Percentiles rank a stretch among this genome's conserved stretches.
Conservation (phyloP, 2,113 vertebrate genomes). For the Todiramphus chloris region DNA sequence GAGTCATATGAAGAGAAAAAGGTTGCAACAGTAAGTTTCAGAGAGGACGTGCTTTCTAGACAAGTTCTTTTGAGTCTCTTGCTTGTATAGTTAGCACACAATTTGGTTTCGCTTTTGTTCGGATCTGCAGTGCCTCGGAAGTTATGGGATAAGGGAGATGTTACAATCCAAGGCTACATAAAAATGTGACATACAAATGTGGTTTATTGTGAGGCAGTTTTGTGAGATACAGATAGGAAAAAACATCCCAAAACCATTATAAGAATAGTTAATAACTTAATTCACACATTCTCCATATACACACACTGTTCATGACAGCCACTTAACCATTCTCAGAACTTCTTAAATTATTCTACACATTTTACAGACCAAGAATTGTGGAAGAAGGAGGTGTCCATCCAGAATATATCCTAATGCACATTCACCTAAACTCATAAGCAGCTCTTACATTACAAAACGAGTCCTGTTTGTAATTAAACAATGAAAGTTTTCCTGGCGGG, state of each 20-base stretch:
- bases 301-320: not conserved
- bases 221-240: not conserved
- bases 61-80: not conserved
- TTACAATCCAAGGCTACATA: not conserved
- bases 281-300: not conserved
- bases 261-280: not conserved
- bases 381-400: not conserved
- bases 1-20: not conserved
- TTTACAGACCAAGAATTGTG: not conserved
- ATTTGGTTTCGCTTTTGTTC: not conserved
- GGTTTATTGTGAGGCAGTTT: not conserved
- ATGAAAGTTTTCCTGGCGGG: not conserved
- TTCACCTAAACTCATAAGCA: not conserved
- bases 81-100: not conserved
- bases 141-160: not conserved
- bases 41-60: constrained; percentile 8
- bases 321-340: not conserved
- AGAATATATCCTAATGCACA: not conserved
- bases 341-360: not conserved
- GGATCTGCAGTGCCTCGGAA: not conserved
- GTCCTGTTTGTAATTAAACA: not conserved
- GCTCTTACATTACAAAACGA: not conserved
- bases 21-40: not conserved
- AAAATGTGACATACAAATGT: not conserved
- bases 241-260: not conserved